These are phyloP conservation scores for Lepidochrysops patricia DNA, from an alignment of 2,888 invertebrate species.

Conservation along the genomic window DNA sequence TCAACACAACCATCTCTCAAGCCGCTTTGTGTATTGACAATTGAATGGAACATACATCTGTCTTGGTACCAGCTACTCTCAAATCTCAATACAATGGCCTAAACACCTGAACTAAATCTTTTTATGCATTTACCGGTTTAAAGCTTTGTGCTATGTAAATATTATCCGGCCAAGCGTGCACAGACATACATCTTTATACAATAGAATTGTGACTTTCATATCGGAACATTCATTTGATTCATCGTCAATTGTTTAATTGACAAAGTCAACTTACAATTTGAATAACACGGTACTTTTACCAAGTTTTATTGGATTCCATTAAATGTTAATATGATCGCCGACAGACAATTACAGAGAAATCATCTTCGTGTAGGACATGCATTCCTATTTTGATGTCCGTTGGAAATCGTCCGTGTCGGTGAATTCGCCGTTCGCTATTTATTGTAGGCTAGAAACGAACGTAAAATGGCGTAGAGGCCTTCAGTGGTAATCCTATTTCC, in stretches of 20 bases:
- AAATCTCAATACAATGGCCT: slow-evolving; percentile 28
- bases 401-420: not conserved
- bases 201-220: slow-evolving; percentile 1
- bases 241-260: not conserved
- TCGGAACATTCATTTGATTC: not conserved
- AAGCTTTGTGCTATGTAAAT: not conserved
- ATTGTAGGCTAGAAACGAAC: slow-evolving; percentile 41
- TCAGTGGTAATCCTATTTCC: slow-evolving; percentile 66
- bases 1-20: slow-evolving; percentile 38
- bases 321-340: too few relatives aligned
- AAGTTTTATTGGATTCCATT: too few relatives aligned
- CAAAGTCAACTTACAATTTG: not conserved
- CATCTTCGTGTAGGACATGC: not conserved
- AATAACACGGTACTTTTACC: too few relatives aligned
- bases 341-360: not conserved
- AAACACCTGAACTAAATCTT: slow-evolving; percentile 11
- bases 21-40: slow-evolving; percentile 43
- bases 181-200: slow-evolving; percentile 13
- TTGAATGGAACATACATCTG: slow-evolving; percentile 47
- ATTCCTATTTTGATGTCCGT: not conserved
- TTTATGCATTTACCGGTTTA: slow-evolving; percentile 6
- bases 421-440: slow-evolving; percentile 20
- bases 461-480: slow-evolving; percentile 52
- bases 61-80: slow-evolving; percentile 31
- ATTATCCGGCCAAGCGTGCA: slow-evolving; percentile 1